phyloP scores from a whole-genome alignment of 2,888 invertebrate species.

The Eupithecia exiguata region DNA sequence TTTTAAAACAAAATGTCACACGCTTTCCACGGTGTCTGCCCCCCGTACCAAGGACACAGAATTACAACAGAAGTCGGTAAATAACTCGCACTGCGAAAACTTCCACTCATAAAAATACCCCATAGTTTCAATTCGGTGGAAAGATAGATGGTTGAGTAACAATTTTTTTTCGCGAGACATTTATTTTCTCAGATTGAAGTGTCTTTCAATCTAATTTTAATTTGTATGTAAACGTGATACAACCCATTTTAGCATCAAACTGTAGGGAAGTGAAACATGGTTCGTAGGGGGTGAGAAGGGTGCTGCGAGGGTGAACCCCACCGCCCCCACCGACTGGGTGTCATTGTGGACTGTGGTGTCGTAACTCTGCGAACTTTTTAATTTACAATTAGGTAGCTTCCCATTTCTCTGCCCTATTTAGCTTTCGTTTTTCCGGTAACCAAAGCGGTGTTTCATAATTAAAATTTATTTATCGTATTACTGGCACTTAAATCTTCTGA shows the following conservation, averaged over 20 bases:
- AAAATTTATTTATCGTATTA: constrained; percentile 81
- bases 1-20: constrained; percentile 84
- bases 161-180: not conserved
- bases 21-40: constrained; percentile 80
- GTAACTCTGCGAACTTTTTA: constrained; percentile 84
- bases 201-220: not conserved
- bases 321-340: constrained; percentile 66
- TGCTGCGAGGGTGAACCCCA: constrained; percentile 29
- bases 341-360: constrained; percentile 84
- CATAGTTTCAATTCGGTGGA: not conserved
- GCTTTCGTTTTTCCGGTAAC: constrained; percentile 82
- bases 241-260: constrained; percentile 20
- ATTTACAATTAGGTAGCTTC: constrained; percentile 85
- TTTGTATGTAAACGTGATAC: constrained; percentile 2
- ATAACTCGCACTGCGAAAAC: constrained; percentile 8
- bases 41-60: constrained; percentile 53
- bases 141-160: not conserved
- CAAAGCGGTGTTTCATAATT: constrained; percentile 73
- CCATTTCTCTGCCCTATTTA: constrained; percentile 84
- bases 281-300: constrained; percentile 44
- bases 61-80: constrained; percentile 28
- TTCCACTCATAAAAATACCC: not conserved
- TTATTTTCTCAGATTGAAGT: not conserved
- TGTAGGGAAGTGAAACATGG: constrained; percentile 15
- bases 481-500: constrained; percentile 62